phyloP scores from a whole-genome alignment of 2,888 invertebrate species.

The Diadegma fenestrale region DNA sequence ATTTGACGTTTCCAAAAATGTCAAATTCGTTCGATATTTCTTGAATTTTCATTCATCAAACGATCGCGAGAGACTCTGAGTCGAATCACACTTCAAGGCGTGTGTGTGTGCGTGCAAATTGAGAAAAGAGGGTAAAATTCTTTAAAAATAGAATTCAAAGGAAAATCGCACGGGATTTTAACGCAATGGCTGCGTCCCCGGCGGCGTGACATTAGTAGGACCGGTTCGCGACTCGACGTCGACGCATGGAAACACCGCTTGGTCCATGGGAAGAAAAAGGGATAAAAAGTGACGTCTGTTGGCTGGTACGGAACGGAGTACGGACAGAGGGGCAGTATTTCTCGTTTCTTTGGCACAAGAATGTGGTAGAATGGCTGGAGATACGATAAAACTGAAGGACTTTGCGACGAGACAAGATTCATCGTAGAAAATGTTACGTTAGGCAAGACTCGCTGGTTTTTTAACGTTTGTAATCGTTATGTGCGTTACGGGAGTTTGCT shows the following conservation, averaged over 20 bases:
- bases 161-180: too few species aligned
- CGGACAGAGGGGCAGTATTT: slow-evolving; percentile 36
- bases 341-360: slow-evolving; percentile 48
- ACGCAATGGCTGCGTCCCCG: not conserved
- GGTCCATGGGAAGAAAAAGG: slow-evolving; percentile 7
- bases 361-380: slow-evolving; percentile 65
- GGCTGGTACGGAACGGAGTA: slow-evolving; percentile 27
- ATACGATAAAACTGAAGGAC: slow-evolving; percentile 58
- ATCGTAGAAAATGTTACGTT: slow-evolving; percentile 39
- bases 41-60: slow-evolving; percentile 32
- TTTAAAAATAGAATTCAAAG: too few species aligned
- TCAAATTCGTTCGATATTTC: not conserved
- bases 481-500: slow-evolving; percentile 5
- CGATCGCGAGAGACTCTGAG: not conserved
- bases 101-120: too few species aligned
- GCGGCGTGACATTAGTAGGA: not conserved
- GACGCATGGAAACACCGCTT: slow-evolving; percentile 38
- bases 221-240: not conserved
- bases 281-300: slow-evolving; percentile 55
- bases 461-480: slow-evolving; percentile 17
- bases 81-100: not conserved
- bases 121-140: too few species aligned
- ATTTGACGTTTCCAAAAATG: not conserved
- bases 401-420: slow-evolving; percentile 32
- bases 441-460: slow-evolving; percentile 6